A percentile compares a stretch with the other conserved stretches of the same genome.
phyloP scores from a whole-genome alignment of 2,797 vertebrate genomes.

The Sciurus carolinensis region DNA sequence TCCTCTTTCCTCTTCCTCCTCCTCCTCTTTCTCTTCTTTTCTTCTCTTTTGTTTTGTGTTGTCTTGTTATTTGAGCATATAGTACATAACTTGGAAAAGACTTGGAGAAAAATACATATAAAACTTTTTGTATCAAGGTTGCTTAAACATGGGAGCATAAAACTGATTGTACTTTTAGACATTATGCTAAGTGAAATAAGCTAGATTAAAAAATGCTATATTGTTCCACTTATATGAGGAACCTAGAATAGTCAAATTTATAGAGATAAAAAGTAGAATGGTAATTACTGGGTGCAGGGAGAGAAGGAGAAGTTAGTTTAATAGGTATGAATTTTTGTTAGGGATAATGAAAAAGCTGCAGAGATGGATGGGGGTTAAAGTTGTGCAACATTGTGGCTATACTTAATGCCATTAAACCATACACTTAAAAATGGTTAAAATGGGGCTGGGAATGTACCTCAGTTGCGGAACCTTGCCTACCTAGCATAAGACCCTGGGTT shows the following conservation, averaged over 20 bases:
- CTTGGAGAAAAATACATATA: neutral
- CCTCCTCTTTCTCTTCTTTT: too few species aligned
- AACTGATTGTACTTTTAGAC: neutral
- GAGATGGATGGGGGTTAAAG: neutral
- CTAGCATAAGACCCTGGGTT: too few species aligned
- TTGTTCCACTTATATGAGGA: neutral
- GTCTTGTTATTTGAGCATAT: neutral
- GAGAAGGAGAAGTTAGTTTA: neutral
- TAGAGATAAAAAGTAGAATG: neutral
- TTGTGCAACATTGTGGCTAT: neutral
- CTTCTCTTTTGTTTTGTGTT: too few species aligned
- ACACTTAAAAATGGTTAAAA: neutral
- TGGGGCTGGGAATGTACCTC: too few species aligned
- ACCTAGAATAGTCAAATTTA: neutral
- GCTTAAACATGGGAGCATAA: conserved; percentile 1
- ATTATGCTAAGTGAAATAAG: neutral
- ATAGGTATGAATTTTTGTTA: neutral
- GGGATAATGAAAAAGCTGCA: neutral
- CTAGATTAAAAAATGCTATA: neutral
- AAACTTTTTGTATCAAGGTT: neutral
- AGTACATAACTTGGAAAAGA: neutral
- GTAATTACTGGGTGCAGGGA: neutral
- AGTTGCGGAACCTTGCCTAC: too few species aligned
- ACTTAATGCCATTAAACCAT: neutral
- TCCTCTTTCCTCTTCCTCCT: too few species aligned